Evolutionary conservation across 2,888 invertebrate species (phyloP).

Genomic region (Brachyptera risi): DNA sequence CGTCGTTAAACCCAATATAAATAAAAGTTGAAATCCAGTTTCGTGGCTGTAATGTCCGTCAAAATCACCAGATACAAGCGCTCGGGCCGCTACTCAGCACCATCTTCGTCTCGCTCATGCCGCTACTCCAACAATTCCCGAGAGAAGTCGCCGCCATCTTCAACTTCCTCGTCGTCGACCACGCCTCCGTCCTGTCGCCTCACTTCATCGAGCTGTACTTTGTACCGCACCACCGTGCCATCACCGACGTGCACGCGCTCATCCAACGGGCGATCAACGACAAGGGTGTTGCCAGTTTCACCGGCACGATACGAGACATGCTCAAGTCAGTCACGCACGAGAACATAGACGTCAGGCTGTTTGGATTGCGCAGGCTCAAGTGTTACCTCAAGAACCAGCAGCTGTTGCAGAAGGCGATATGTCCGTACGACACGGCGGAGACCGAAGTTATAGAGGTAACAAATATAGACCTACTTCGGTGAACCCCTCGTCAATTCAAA

Average conservation of each 20-base stretch:
- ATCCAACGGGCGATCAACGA: slow-evolving; percentile 27
- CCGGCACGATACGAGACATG: slow-evolving; percentile 12
- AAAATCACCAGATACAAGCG: too few relatives aligned
- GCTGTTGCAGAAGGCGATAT: slow-evolving; percentile 62
- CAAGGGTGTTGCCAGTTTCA: slow-evolving; percentile 7
- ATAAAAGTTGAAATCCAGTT: too few relatives aligned
- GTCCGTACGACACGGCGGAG: slow-evolving; percentile 67
- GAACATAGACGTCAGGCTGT: slow-evolving; percentile 71
- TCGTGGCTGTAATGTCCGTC: too few relatives aligned
- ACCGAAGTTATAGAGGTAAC: slow-evolving; percentile 59
- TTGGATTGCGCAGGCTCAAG: slow-evolving; percentile 68
- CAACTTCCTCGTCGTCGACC: slow-evolving; percentile 69
- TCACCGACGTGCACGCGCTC: slow-evolving; percentile 45
- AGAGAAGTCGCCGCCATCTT: slow-evolving; percentile 66
- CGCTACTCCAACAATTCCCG: slow-evolving; percentile 65
- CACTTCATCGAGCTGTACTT: slow-evolving; percentile 83
- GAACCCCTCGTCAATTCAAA: too few relatives aligned
- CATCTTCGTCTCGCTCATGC: slow-evolving; percentile 74
- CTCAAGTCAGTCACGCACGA: slow-evolving; percentile 54
- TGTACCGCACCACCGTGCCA: slow-evolving; percentile 60
- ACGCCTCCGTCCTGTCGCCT: slow-evolving; percentile 59
- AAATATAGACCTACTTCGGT: too few relatives aligned
- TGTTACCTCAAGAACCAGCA: slow-evolving; percentile 44
- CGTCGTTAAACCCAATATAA: too few relatives aligned
- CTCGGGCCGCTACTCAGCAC: slow-evolving; percentile 78